phyloP scores from a whole-genome alignment of 2,797 vertebrate genomes.

The Aldrovandia affinis region DNA sequence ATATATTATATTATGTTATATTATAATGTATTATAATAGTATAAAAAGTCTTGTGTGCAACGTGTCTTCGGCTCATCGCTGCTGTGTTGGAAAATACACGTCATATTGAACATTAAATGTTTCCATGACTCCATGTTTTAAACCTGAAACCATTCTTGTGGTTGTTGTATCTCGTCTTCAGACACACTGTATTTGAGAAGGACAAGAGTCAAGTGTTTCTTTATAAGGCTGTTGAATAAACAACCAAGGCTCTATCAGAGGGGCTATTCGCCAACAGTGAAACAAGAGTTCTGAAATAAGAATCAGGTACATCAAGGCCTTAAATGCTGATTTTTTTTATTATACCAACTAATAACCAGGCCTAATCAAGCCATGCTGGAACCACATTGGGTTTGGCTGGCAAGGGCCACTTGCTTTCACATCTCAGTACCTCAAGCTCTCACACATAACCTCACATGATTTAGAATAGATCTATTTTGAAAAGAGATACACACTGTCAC shows the following conservation, averaged over 20 bases:
- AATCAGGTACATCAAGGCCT: not conserved
- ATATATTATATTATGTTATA: too few relatives aligned
- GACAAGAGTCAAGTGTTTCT: conserved; percentile 20
- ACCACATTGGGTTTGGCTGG: not conserved
- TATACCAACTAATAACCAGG: too few relatives aligned
- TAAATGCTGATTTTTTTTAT: not conserved
- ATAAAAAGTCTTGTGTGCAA: not conserved
- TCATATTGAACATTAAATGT: not conserved
- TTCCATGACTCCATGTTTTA: not conserved
- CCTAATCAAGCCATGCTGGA: too few relatives aligned
- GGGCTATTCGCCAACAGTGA: not conserved
- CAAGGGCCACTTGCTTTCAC: not conserved
- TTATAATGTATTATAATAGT: too few relatives aligned
- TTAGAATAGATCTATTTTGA: not conserved
- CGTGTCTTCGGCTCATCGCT: not conserved
- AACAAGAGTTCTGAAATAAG: not conserved
- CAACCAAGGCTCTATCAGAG: not conserved
- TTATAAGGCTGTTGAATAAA: conserved; percentile 20
- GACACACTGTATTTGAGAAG: conserved; percentile 17
- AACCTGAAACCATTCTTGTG: conserved; percentile 19
- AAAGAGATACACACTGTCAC: not conserved
- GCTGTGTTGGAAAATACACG: not conserved
- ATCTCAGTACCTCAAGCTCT: not conserved
- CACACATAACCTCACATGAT: not conserved
- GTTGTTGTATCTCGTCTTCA: conserved; percentile 20